Evolutionary conservation across 1,140 invertebrate species (phyloP).

Genomic region (Drosophila serrata): DNA sequence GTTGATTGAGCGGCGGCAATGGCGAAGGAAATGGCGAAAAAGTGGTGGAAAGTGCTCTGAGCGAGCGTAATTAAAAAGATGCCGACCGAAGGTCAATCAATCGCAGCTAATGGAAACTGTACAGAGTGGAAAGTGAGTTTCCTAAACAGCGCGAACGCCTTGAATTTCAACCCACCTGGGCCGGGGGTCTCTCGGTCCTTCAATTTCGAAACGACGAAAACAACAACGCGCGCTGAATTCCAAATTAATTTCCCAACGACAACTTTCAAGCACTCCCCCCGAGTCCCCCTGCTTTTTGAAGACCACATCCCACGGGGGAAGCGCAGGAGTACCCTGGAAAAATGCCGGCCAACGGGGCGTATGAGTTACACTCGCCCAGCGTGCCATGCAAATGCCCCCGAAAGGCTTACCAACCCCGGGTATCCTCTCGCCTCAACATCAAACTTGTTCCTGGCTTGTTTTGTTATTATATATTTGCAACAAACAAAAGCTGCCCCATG

Average conservation of each 20-base stretch:
- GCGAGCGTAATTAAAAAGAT: constrained; percentile 63
- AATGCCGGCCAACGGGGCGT: neutral
- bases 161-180: constrained; percentile 4
- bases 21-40: constrained; percentile 23
- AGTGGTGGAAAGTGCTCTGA: constrained; percentile 29
- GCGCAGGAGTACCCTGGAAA: constrained; percentile 20
- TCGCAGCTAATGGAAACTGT: constrained; percentile 56
- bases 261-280: constrained; percentile 48
- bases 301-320: constrained; percentile 44
- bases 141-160: constrained; percentile 9
- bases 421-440: constrained; percentile 4
- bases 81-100: constrained; percentile 58
- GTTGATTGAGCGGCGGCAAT: constrained; percentile 56
- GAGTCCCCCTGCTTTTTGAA: constrained; percentile 5
- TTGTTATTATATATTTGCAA: constrained; percentile 76
- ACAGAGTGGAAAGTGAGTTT: constrained; percentile 17
- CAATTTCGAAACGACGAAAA: constrained; percentile 21
- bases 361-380: neutral
- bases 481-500: constrained; percentile 63
- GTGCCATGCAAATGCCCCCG: neutral
- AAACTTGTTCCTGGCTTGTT: constrained; percentile 15
- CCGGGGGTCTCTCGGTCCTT: neutral
- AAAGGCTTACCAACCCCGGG: constrained; percentile 1
- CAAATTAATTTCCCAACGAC: constrained; percentile 70
- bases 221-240: constrained; percentile 54